phyloP scores from a whole-genome alignment of 30 jellyfish, hydroid and myxozoan species.

The Morbakka virulenta region DNA sequence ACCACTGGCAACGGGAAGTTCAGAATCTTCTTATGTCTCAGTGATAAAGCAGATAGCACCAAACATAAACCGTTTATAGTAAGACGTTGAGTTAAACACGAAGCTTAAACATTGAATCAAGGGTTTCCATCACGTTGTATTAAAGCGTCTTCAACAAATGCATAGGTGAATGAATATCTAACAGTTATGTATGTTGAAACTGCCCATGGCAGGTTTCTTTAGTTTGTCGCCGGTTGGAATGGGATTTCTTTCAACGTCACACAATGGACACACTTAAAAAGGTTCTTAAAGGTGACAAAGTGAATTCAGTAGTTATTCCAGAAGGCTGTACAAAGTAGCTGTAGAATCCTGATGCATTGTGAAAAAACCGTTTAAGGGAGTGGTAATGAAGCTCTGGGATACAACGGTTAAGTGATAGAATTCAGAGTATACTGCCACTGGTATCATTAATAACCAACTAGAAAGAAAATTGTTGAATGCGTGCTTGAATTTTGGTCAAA shows the following conservation, averaged over 20 bases:
- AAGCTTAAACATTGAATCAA: background rate
- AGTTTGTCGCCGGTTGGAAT: too few relatives aligned
- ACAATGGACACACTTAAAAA: background rate
- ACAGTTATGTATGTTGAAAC: background rate
- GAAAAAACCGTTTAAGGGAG: too few relatives aligned
- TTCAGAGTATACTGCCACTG: too few relatives aligned
- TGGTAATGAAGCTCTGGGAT: too few relatives aligned
- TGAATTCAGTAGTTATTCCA: background rate
- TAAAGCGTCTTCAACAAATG: background rate
- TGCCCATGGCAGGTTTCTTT: too few relatives aligned
- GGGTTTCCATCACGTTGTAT: background rate
- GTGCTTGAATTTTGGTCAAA: background rate
- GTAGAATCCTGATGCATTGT: background rate
- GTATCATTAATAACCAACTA: background rate
- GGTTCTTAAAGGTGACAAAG: background rate
- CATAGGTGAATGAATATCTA: background rate
- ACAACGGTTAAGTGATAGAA: too few relatives aligned
- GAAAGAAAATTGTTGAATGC: background rate
- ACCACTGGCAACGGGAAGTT: background rate
- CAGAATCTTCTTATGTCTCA: background rate
- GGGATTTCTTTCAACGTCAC: background rate
- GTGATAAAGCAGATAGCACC: background rate
- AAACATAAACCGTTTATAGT: background rate
- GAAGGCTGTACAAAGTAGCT: background rate
- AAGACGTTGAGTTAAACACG: background rate